phyloP scores from a whole-genome alignment of 2,888 invertebrate genomes.

The Octonoba sinensis region DNA sequence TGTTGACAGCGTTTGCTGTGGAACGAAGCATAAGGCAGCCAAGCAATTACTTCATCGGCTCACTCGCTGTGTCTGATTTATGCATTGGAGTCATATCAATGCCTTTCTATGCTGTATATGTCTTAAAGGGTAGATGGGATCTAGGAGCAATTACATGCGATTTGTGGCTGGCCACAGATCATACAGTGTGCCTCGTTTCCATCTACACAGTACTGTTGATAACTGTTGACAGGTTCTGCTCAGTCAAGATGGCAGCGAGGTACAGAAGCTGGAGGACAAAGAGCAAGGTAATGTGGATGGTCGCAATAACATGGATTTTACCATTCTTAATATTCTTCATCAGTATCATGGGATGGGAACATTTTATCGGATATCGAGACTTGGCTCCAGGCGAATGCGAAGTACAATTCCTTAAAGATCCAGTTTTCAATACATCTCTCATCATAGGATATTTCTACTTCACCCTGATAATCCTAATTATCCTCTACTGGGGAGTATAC shows the following conservation, averaged over 20 bases:
- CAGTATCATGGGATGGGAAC: conserved; percentile 99
- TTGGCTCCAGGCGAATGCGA: conserved; percentile 89
- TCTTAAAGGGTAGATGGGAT: conserved; percentile 96
- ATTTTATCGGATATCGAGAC: conserved; percentile 93
- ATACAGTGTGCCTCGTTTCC: conserved; percentile 98
- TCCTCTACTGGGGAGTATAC: conserved; percentile 96
- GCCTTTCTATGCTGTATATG: conserved; percentile 98
- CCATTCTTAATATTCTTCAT: conserved; percentile 96
- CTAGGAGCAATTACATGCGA: conserved; percentile 96
- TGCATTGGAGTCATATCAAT: conserved; percentile 97
- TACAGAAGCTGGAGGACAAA: conserved; percentile 98
- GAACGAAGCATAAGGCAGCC: conserved; percentile 92
- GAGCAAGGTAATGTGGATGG: conserved; percentile 93
- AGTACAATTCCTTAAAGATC: conserved; percentile 97
- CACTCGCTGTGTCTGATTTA: conserved; percentile 96
- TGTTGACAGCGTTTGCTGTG: conserved; percentile 93
- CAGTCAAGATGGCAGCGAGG: conserved; percentile 97
- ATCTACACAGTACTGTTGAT: conserved; percentile 99
- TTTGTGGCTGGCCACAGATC: conserved; percentile 98
- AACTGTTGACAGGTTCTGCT: conserved; percentile 98
- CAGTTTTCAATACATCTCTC: conserved; percentile 95
- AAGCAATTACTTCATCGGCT: conserved; percentile 99
- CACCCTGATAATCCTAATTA: conserved; percentile 93
- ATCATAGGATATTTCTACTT: conserved; percentile 99
- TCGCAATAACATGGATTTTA: conserved; percentile 95